A percentile compares a stretch with the other conserved stretches of the same genome.
These are phyloP conservation scores for Temnothorax unifasciatus DNA, from an alignment of 2,888 invertebrate genomes.

Conservation along the genomic window DNA sequence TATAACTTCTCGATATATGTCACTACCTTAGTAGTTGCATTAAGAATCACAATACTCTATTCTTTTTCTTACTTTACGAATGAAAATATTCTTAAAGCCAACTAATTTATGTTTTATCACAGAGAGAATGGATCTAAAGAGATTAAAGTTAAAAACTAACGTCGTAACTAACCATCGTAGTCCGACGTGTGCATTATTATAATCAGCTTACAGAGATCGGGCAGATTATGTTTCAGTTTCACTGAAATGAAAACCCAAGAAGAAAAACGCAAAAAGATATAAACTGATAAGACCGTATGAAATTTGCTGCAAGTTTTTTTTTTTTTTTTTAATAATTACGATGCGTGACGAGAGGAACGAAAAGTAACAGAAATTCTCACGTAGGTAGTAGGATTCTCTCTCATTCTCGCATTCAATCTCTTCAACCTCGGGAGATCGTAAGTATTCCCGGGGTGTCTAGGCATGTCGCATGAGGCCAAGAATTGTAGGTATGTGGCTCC, in stretches of 20 bases:
- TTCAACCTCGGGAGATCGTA: slow-evolving; percentile 65
- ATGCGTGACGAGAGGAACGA: background rate
- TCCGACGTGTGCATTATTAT: background rate
- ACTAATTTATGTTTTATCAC: background rate
- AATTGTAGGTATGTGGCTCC: slow-evolving; percentile 80
- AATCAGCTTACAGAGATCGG: background rate
- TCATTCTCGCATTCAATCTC: background rate
- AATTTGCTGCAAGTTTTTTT: background rate
- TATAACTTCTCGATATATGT: background rate
- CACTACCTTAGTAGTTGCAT: background rate
- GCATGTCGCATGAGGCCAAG: slow-evolving; percentile 77
- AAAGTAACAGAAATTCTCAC: slow-evolving; percentile 27
- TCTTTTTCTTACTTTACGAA: background rate
- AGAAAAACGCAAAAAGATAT: background rate
- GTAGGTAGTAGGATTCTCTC: background rate
- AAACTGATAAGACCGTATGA: background rate
- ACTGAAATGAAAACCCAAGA: background rate
- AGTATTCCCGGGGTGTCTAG: slow-evolving; percentile 78
- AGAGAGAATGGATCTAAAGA: background rate
- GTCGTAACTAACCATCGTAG: too few species aligned
- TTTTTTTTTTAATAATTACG: slow-evolving; percentile 2
- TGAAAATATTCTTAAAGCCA: background rate
- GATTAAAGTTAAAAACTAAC: slow-evolving; percentile 3
- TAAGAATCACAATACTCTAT: background rate
- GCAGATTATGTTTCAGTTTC: background rate